These are phyloP conservation scores for Cygnus atratus DNA, from an alignment of 2,113 vertebrate species.

Conservation along the genomic window DNA sequence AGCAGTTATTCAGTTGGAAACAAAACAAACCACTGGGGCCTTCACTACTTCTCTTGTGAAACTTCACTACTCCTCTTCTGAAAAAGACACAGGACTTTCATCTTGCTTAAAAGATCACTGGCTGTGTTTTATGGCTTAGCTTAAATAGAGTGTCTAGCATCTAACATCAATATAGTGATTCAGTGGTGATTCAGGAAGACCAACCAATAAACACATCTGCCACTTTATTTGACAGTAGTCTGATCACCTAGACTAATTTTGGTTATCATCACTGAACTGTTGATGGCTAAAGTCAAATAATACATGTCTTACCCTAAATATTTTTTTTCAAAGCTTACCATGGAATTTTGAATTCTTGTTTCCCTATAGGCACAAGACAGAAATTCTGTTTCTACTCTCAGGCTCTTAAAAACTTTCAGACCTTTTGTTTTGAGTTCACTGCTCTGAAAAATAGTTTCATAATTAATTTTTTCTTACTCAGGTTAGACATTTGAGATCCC, in stretches of 20 bases:
- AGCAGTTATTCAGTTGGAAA: background rate
- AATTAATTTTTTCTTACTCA: background rate
- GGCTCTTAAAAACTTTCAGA: background rate
- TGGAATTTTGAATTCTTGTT: background rate
- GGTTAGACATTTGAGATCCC: background rate
- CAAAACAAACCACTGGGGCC: background rate
- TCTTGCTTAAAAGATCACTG: background rate
- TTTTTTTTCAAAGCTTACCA: background rate
- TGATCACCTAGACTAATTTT: background rate
- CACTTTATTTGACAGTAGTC: background rate
- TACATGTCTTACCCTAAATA: background rate
- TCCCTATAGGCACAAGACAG: background rate
- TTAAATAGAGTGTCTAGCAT: background rate
- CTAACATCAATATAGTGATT: fast-evolving
- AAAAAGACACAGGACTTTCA: background rate
- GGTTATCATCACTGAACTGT: background rate
- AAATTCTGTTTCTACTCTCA: background rate
- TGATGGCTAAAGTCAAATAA: background rate
- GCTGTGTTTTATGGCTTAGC: background rate
- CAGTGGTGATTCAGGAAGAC: background rate
- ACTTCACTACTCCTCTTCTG: background rate
- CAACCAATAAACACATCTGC: background rate
- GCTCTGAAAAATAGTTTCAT: background rate
- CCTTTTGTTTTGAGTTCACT: background rate
- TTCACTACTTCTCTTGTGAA: background rate